Conservation (phyloP, 2,797 vertebrate genomes). For the Lacerta bilineata region DNA sequence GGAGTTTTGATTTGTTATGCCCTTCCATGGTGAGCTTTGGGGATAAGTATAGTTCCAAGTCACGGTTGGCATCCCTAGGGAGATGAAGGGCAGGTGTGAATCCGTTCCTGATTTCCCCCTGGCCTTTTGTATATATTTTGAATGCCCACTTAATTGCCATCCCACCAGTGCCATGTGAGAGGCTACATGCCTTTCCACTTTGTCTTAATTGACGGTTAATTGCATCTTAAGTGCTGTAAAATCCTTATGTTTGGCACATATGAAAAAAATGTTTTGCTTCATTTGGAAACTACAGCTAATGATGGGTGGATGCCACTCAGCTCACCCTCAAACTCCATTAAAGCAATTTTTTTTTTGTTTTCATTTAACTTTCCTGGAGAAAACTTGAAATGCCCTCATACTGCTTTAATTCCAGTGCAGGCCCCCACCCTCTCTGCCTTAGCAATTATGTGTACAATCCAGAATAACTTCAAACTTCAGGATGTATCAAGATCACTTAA, state of each 20-base stretch:
- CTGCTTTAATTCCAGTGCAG: no score
- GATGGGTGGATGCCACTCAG: neutral
- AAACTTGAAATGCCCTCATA: neutral
- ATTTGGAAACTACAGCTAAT: conserved; percentile 12
- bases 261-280: neutral
- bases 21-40: neutral
- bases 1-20: neutral
- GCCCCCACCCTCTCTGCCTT: no score
- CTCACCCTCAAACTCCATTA: no score
- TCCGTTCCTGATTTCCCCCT: neutral
- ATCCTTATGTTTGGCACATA: neutral
- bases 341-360: neutral
- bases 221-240: neutral
- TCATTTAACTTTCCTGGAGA: neutral
- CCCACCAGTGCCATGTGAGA: neutral
- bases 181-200: neutral
- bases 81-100: neutral
- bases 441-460: neutral
- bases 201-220: neutral
- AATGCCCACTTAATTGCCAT: neutral
- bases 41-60: neutral
- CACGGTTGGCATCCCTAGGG: neutral
- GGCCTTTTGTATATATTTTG: neutral
- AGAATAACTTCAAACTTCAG: neutral
- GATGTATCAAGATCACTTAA: neutral